Base-by-base conservation (phyloP, 2,797 vertebrate species). In the Lateolabrax maculatus region DNA sequence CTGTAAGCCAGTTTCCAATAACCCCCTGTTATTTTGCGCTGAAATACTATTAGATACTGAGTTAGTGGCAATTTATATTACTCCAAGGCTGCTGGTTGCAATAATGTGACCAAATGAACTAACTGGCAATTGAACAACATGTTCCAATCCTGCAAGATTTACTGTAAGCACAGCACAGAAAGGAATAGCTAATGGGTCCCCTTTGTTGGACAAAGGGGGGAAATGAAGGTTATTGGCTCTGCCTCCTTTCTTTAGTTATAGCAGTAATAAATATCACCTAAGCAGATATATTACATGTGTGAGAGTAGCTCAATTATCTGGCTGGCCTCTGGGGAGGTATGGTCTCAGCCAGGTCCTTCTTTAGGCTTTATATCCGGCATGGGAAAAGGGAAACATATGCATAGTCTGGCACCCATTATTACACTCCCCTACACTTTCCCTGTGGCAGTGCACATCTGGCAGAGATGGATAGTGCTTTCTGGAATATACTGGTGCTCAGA, bases 241-340 rank as follows among this genome's bases (percentile, higher is more conserved):
- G 52, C 29, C 51, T 83, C 46, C 53, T 76, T 67, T 72, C 60
- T 88, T 87, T 77, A 82, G 70, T 87, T 86, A 84, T 89, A 76
- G 83, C 46, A 31, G 56, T 73, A 75, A 84, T 89, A 89, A 86
- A 92, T 88, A 87, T 87, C 37, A 81, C 37, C 72, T 81, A 71
- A 87, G 81, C 41, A 87, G 85, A 92, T 88, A 82, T 87, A 85
- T 81, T 83, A 79, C 77, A 75, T 62, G 48, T 78, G 67, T 43
- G 72, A 46, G 58, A 83, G 72, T 41, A 57, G 83, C 51, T 85
- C 76, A 85, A 76, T 89, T 90, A 83, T 87, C 77, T 63, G 64
- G 31, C 52, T 34, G 43, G 53, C 49, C 82, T 86, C 80, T 34
- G 51, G 70, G 80, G 83, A 85, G 39, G 27, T 58, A 57, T 71